These are phyloP conservation scores for Desoria tigrina DNA, from an alignment of 2,888 invertebrate genomes.

Conservation along the genomic window DNA sequence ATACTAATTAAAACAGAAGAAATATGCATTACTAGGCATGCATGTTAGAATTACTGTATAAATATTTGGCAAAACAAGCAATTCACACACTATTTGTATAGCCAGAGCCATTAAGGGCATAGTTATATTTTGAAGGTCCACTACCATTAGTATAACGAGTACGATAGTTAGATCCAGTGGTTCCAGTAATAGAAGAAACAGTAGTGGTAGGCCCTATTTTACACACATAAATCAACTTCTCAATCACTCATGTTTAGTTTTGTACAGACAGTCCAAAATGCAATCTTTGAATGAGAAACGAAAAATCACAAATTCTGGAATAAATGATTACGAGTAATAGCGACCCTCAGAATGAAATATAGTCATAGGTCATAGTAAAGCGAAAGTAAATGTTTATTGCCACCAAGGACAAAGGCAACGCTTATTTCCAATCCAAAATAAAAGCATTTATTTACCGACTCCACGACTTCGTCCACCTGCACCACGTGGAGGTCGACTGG, in stretches of 20 bases:
- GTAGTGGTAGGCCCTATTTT: slow-evolving; percentile 19
- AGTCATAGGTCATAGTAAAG: too few relatives aligned
- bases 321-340: too few relatives aligned
- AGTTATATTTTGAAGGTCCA: slow-evolving; percentile 21
- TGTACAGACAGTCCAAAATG: too few relatives aligned
- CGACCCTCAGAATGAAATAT: too few relatives aligned
- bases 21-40: neutral
- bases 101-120: slow-evolving; percentile 23
- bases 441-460: slow-evolving; percentile 31
- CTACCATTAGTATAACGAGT: slow-evolving; percentile 32
- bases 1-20: too few relatives aligned
- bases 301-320: too few relatives aligned
- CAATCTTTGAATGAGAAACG: too few relatives aligned
- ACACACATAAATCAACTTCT: slow-evolving; percentile 24
- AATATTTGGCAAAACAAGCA: neutral
- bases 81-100: slow-evolving; percentile 26
- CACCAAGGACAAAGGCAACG: too few relatives aligned
- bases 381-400: too few relatives aligned
- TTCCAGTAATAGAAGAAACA: slow-evolving; percentile 19
- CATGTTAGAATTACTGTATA: neutral
- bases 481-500: slow-evolving; percentile 64
- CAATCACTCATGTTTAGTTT: slow-evolving; percentile 16
- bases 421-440: neutral
- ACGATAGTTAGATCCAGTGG: slow-evolving; percentile 27
- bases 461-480: slow-evolving; percentile 41